Evolutionary conservation across 2,797 vertebrate genomes (phyloP), one percentile per base, ranked within the genome.

Genomic region (Clamator glandarius): DNA sequence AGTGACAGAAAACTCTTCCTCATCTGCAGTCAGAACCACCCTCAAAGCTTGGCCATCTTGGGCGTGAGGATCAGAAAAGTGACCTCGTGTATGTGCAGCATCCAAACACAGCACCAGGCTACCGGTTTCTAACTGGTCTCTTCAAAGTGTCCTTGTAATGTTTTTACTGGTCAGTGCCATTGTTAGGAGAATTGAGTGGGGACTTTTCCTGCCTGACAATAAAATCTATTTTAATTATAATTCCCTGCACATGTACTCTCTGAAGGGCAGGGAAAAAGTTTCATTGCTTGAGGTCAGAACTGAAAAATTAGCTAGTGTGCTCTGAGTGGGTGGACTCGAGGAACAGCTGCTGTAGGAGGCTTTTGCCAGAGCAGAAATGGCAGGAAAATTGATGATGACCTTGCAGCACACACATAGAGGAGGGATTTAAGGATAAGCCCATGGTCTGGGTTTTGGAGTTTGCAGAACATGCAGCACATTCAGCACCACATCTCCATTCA

Each of bases 181-280:
- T 41, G 0, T 26, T 70, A 9, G 1, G 28, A 48, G 86, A 87
- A 84, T 1, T 31, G 72, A 84, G 19, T 14, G 14, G 7, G 20
- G 19, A 6, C 10, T 79, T 85, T 89, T 66, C 64, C 58, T 92
- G 78, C 26, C 75, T 84, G 84, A 72, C 68, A 87, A 83, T 54
- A 76, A 95, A 94, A 91, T 87, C 89, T 66, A 58, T 93, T 87
- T 57, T 48, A 94, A 92, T 93, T 85, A 82, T 29, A 74, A n/a
- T 35, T 58, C 75, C 15, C 39, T 55, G 35, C 31, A 83, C 68
- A 57, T 2, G 19, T 12, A 35, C 7, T 68, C 57, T 74, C 57
- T 42, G 82, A 83, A 93, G 84, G 64, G 62, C n/a, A 3, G 61
- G 39, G 24, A 75, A 87, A 92, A 75, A 7, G 26, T 83, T 74